Percentiles rank a stretch among this genome's conserved stretches.
Conservation (phyloP, 2,113 vertebrate species). For the Sitta europaea region DNA sequence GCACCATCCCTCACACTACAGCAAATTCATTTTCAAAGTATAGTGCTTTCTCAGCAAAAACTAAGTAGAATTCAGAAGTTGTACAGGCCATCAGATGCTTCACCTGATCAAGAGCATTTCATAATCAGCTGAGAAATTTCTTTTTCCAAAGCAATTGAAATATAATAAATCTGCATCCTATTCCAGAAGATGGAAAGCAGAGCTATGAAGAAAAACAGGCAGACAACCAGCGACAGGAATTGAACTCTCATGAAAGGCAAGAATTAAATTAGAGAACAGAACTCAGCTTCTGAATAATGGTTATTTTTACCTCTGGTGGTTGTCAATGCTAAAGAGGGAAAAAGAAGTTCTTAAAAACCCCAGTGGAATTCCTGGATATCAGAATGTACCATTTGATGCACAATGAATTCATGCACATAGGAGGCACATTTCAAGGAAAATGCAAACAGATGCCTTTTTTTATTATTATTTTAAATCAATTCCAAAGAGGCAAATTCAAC, state of each 20-base stretch:
- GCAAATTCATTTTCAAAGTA: not conserved
- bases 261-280: constrained; percentile 34
- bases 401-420: not conserved
- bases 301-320: not conserved
- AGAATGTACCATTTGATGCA: not conserved
- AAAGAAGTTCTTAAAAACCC: not conserved
- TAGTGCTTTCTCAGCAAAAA: not conserved
- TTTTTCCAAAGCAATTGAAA: not conserved
- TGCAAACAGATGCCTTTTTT: not conserved
- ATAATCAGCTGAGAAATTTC: not conserved
- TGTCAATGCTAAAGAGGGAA: not conserved
- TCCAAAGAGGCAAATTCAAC: not conserved
- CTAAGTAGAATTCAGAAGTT: not conserved
- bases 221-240: not conserved
- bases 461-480: not conserved
- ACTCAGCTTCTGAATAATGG: not conserved
- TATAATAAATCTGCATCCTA: not conserved
- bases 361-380: not conserved
- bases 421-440: not conserved
- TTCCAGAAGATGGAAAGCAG: not conserved
- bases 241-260: constrained; percentile 5
- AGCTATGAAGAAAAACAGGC: not conserved
- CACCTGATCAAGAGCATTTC: not conserved
- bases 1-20: not conserved
- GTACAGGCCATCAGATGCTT: not conserved